phyloP scores from a whole-genome alignment of 2,797 vertebrate genomes.

The Notoglanidium macrostoma region DNA sequence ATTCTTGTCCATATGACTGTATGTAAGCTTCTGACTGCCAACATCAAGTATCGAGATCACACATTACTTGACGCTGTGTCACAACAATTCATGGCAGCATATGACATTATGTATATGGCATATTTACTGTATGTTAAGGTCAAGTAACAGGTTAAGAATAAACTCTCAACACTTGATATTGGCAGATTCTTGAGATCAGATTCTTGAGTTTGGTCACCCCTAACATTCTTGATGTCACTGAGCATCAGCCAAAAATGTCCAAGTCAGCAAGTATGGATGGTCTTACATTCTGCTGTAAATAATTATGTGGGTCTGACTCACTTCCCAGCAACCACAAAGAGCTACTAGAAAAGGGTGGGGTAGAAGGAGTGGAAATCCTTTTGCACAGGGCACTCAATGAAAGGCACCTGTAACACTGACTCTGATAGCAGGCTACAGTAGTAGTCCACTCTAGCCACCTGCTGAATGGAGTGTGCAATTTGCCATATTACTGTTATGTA shows the following conservation, averaged over 20 bases:
- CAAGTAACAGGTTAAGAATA: background rate
- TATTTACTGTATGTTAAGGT: too few relatives aligned
- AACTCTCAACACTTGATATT: background rate
- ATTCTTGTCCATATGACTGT: too few relatives aligned
- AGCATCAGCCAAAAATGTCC: background rate
- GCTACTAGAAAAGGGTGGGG: constrained; percentile 28
- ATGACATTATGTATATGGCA: background rate
- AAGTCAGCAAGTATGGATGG: constrained; percentile 15
- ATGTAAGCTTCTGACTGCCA: background rate
- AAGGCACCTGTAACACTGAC: constrained; percentile 8
- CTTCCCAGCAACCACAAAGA: constrained; percentile 35
- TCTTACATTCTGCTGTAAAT: constrained; percentile 32
- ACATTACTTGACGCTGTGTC: background rate
- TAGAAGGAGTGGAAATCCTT: constrained; percentile 9
- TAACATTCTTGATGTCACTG: background rate
- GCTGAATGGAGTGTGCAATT: constrained; percentile 23
- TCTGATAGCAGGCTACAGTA: background rate
- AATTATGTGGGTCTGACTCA: constrained; percentile 36
- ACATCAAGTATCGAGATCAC: background rate
- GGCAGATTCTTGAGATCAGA: background rate
- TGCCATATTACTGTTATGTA: constrained; percentile 24
- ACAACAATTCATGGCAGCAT: too few relatives aligned
- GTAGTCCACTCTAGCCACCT: constrained; percentile 7
- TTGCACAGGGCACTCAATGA: constrained; percentile 13
- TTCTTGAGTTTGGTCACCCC: background rate